A percentile compares a stretch with the other conserved stretches of the same genome.
phyloP scores from a whole-genome alignment of 2,113 vertebrate species.

The Hirundichthys speculiger region DNA sequence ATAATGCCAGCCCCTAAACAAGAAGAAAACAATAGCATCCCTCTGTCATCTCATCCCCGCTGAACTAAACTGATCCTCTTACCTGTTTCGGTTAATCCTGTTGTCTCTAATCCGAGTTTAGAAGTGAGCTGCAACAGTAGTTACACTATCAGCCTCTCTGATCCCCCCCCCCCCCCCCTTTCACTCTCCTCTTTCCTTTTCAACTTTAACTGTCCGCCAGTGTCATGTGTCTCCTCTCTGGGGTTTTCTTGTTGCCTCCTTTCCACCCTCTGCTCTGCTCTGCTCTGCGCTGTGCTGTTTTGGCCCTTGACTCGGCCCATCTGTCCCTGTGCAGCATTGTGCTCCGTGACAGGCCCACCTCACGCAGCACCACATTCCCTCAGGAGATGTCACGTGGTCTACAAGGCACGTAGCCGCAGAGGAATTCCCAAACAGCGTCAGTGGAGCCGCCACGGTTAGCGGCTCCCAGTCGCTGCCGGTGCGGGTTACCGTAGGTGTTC shows the following conservation, averaged over 20 bases:
- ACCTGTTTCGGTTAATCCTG: conserved; percentile 73
- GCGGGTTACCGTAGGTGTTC: conserved; percentile 38
- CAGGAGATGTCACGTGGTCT: conserved; percentile 55
- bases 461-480: neutral
- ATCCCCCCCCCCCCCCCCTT: no score
- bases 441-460: neutral
- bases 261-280: conserved; percentile 46
- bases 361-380: conserved; percentile 63
- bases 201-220: conserved; percentile 31
- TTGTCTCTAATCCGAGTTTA: conserved; percentile 67
- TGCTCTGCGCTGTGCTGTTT: conserved; percentile 44
- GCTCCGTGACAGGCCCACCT: conserved; percentile 57
- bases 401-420: conserved; percentile 40
- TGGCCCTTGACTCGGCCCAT: conserved; percentile 76
- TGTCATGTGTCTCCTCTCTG: conserved; percentile 4
- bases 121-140: conserved; percentile 61
- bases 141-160: conserved; percentile 62
- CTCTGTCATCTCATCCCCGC: conserved; percentile 59
- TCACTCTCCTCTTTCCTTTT: conserved; percentile 21
- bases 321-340: conserved; percentile 77
- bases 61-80: conserved; percentile 68
- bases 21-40: conserved; percentile 63
- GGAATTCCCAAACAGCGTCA: conserved; percentile 32
- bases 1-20: conserved; percentile 34
- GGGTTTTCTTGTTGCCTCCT: conserved; percentile 18